Evolutionary conservation across 2,888 invertebrate species (phyloP).

Genomic region (Catocala nupta): DNA sequence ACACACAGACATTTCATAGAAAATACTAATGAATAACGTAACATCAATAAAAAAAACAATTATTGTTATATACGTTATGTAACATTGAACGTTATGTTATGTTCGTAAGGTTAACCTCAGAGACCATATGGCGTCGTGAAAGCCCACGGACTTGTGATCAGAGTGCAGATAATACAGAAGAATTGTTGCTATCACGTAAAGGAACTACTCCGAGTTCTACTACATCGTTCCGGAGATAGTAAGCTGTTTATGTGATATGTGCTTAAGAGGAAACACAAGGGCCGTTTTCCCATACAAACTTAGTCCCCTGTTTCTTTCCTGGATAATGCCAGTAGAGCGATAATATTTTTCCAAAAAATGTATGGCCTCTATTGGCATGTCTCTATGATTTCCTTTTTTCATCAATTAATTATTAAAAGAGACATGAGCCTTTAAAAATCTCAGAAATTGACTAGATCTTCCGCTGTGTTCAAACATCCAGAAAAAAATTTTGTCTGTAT

Average conservation of each 20-base stretch:
- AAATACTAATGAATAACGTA: not conserved
- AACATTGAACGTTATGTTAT: conserved; percentile 19
- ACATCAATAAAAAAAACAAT: conserved; percentile 10
- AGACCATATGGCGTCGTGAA: conserved; percentile 46
- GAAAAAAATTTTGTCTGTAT: too few species aligned
- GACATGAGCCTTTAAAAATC: too few species aligned
- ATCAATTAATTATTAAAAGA: too few species aligned
- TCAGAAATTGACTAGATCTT: too few species aligned
- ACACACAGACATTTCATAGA: not conserved
- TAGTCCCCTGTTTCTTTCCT: too few species aligned
- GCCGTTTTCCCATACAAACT: too few species aligned
- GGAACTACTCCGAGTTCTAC: not conserved
- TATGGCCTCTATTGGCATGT: too few species aligned
- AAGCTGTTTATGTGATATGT: not conserved
- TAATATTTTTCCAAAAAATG: too few species aligned
- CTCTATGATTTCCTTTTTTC: too few species aligned
- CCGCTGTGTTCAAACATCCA: too few species aligned
- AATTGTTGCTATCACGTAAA: not conserved
- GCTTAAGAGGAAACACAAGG: too few species aligned
- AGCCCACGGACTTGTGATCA: conserved; percentile 37
- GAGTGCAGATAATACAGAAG: conserved; percentile 13
- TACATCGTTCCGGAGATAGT: not conserved
- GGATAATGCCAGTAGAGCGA: too few species aligned
- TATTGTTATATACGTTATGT: conserved; percentile 13
- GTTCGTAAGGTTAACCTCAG: conserved; percentile 22